Evolutionary conservation across 2,888 invertebrate genomes (phyloP).

Genomic region (Dryobota labecula): DNA sequence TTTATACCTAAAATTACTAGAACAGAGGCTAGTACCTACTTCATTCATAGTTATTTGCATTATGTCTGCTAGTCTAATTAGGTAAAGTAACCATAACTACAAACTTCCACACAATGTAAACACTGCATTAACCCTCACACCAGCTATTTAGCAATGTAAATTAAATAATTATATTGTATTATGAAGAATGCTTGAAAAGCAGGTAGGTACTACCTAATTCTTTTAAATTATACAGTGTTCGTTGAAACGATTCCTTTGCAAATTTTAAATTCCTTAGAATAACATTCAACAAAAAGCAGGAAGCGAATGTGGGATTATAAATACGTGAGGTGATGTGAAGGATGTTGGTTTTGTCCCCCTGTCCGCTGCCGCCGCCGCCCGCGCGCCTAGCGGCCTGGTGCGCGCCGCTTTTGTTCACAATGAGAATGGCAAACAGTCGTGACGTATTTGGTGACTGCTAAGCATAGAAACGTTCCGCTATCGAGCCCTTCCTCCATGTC

Average conservation of each 20-base stretch:
- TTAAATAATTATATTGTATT: constrained; percentile 58
- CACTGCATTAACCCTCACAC: constrained; percentile 48
- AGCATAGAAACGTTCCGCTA: constrained; percentile 60
- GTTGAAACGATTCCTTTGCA: constrained; percentile 75
- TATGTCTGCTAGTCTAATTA: constrained; percentile 32
- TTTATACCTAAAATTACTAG: neutral
- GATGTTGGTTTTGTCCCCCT: constrained; percentile 86
- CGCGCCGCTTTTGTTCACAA: constrained; percentile 79
- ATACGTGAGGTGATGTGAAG: constrained; percentile 86
- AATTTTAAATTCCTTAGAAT: constrained; percentile 80
- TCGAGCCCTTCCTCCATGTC: constrained; percentile 53
- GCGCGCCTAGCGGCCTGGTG: constrained; percentile 40
- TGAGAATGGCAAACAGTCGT: constrained; percentile 81
- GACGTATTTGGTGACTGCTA: constrained; percentile 67
- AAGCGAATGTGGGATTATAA: constrained; percentile 87
- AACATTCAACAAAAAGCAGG: constrained; percentile 87
- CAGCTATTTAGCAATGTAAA: constrained; percentile 55
- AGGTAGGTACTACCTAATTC: constrained; percentile 52
- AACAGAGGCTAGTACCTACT: neutral
- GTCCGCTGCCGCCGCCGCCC: constrained; percentile 62
- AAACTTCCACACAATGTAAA: constrained; percentile 52
- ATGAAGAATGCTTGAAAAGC: constrained; percentile 27
- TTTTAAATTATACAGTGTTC: constrained; percentile 63
- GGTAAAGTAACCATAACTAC: constrained; percentile 47
- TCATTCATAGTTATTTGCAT: constrained; percentile 42